Evolutionary conservation across 1,140 invertebrate genomes (phyloP), one percentile per base, ranked within the genome.

Genomic region (Drosophila subpulchrella): DNA sequence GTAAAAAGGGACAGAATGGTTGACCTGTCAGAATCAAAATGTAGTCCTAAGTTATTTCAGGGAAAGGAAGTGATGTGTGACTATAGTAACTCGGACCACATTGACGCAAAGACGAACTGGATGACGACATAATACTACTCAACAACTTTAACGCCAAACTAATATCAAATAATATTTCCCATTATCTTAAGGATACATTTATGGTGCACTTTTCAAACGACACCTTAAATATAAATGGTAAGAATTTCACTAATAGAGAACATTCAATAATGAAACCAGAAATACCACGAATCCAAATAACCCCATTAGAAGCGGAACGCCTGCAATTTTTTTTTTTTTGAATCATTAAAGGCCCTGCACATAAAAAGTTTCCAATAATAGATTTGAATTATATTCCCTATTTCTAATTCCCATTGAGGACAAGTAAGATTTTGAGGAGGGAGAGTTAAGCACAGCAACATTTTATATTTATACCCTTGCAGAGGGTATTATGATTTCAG

Each of bases 61-160:
- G 56, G 50, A 24, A 38, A 53, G 20, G 42, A 59, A 51, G 8
- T 34, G 47, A 13, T 57, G 13, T 51, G 55, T 42, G 42, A 48
- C 5, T 66, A 48, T 39, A 66, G 62, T 27, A 66, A 57, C 30
- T 24, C 62, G 27, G 54, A 42, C 13, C 53, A 57, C 27, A 53
- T 62, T 7, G 48, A 62, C 10, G n/a, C n/a, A 34, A 51, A 51
- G 48, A 51, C 0, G 48, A 51, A 32, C 7, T 50, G 13, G 6
- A 30, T 13, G 27, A 15, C 12, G 46, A 24, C 24, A 13, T 47
- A 36, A 17, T 54, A 39, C 36, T 54, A 4, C 17, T 54, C 1
- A 54, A 54, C 36, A 6, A 54, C 32, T 54, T 39, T 24, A 15
- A 39, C 17, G 34, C 36, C 17, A 39, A 24, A 13, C 11, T 50